These are phyloP conservation scores for Temnothorax nylanderi DNA, from an alignment of 1,140 invertebrate genomes.

Conservation along the genomic window DNA sequence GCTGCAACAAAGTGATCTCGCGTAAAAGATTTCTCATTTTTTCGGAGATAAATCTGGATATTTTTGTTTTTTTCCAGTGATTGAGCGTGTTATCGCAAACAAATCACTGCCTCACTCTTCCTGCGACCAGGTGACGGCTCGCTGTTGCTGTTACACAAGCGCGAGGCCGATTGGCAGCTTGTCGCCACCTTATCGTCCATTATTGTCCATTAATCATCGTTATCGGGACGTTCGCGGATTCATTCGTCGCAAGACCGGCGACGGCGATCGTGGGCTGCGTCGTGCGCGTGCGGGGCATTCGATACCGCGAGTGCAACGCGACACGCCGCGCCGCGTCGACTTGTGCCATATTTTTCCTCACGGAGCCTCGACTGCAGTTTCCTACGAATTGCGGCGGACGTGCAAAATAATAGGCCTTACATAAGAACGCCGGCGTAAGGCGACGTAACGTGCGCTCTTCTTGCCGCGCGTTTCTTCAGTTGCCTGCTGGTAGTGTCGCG, in stretches of 20 bases:
- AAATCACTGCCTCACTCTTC: neutral
- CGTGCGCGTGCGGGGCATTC: neutral
- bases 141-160: neutral
- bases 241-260: neutral
- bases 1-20: neutral
- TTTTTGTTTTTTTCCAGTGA: neutral
- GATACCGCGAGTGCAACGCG: constrained; percentile 15
- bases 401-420: constrained; percentile 79
- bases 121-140: neutral
- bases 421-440: constrained; percentile 65
- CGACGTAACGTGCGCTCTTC: constrained; percentile 61
- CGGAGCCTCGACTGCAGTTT: constrained; percentile 62
- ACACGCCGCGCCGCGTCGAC: neutral
- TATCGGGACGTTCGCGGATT: constrained; percentile 33
- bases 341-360: constrained; percentile 59
- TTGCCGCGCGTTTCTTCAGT: constrained; percentile 50
- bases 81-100: neutral
- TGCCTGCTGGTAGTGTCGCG: constrained; percentile 16
- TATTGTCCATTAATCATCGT: constrained; percentile 47
- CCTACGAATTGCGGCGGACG: constrained; percentile 72
- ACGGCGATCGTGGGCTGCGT: neutral
- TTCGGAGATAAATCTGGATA: neutral
- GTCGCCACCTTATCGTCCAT: constrained; percentile 30
- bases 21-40: neutral
- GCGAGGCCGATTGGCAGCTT: constrained; percentile 2